Evolutionary conservation across 2,888 invertebrate species (phyloP), one percentile per base, ranked within the genome.

Genomic region (Helleia helle): DNA sequence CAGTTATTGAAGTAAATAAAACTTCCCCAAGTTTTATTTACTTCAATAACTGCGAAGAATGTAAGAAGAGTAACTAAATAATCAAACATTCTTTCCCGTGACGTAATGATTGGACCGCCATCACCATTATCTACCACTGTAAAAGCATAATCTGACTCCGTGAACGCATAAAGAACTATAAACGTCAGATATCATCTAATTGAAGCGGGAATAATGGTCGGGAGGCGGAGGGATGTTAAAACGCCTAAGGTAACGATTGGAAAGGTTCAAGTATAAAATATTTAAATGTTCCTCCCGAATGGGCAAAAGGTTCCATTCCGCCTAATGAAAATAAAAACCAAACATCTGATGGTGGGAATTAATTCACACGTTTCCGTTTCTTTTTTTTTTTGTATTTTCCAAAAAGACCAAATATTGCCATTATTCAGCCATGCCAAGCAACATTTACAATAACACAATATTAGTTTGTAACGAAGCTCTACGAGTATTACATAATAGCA

Each of bases 171-270:
- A 81, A 81, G 79, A 79, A 81, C 80, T 81, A 79, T 81, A 76
- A 81, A 80, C 56, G 80, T 79, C 75, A 71, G 81, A 83, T 83
- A 81, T 74, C 72, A 81, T 83, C 80, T 80, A 80, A 83, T 81
- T 81, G 79, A 83, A 80, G 65, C 60, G 58, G 55, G 57, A 74
- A 66, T 75, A 71, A 80, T 66, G 70, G 62, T 34, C 48, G 55
- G 51, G 60, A 52, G 57, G 62, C 51, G 43, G 52, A 51, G 46
- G 55, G 54, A 58, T 71, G 69, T 79, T 80, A 76, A 76, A 80
- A 69, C 58, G 72, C 68, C 73, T 67, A 59, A 68, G 66, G 71
- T 71, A 71, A 71, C 69, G 69, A 73, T 74, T 66, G 64, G 58
- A 63, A 59, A 59, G 57, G 62, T 61, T 59, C 64, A 58, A 71